A percentile compares a stretch with the other conserved stretches of the same genome.
Conservation (phyloP, 2,888 invertebrate species). For the Melanostoma mellinum region DNA sequence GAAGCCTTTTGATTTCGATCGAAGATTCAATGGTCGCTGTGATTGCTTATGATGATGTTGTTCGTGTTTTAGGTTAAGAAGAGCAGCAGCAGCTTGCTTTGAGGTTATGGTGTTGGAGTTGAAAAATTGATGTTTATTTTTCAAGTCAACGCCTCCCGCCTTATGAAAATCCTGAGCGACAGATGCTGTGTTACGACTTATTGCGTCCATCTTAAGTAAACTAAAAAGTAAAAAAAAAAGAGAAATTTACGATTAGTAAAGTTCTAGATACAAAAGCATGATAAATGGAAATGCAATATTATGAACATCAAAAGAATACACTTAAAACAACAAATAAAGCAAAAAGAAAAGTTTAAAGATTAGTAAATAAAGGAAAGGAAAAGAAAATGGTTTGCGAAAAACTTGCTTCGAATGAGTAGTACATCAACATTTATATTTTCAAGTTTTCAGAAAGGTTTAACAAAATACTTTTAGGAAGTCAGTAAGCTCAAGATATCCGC, state of each 20-base stretch:
- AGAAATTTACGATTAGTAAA: conserved; percentile 1
- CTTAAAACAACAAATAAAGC: conserved; percentile 46
- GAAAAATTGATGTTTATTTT: conserved; percentile 74
- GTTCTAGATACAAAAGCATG: background rate
- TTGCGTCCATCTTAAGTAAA: conserved; percentile 82
- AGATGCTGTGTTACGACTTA: conserved; percentile 82
- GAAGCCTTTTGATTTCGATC: conserved; percentile 48
- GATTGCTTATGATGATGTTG: conserved; percentile 61
- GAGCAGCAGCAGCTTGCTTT: conserved; percentile 71
- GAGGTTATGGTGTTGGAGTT: conserved; percentile 73
- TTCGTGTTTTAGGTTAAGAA: conserved; percentile 46
- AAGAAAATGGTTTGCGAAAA: background rate
- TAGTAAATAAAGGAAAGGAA: conserved; percentile 5
- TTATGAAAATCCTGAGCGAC: conserved; percentile 86
- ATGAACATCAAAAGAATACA: conserved; percentile 10
- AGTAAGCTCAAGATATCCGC: no score
- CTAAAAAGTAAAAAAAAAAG: conserved; percentile 74
- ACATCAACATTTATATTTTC: background rate
- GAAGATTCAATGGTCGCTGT: conserved; percentile 54
- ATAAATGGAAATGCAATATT: conserved; percentile 2
- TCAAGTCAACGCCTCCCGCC: conserved; percentile 84
- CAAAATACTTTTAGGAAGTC: no score
- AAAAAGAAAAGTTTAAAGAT: conserved; percentile 37
- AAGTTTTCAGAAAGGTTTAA: no score
- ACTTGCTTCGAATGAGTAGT: background rate